Evolutionary conservation across 2,797 vertebrate species (phyloP), one percentile per base, ranked within the genome.

Genomic region (Notolabrus celidotus): DNA sequence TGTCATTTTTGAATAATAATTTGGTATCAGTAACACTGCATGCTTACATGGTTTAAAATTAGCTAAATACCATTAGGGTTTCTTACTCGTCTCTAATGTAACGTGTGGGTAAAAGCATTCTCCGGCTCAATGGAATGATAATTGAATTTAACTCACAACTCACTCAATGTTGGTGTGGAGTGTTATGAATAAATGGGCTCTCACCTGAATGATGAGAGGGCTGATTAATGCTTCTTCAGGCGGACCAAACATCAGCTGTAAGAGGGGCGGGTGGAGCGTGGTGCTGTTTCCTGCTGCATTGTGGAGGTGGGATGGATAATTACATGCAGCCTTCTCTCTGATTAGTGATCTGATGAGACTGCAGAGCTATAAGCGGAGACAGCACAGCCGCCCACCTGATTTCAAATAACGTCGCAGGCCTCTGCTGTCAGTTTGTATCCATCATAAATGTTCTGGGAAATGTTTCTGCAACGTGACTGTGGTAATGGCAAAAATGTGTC

Each of bases 321-420:
- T 76, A 78, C 70, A 50, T 57, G 60, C 31, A 50, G 77, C 59
- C 65, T 51, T 53, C 58, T 77, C 47, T 19, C 63, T 86, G 72
- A 89, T 91, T 83, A 88, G 73, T 69, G 74, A 79, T 79, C 56
- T 86, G 79, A 86, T 78, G 75, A 80, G 73, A 74, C 62, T 58
- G 60, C 72, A 31, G 65, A 20, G 12, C 59, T 29, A n/a, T 27
- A 7, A 63, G 70, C 67, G 70, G 58, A 60, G 63, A 42, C 50
- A 8, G 43, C 75, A 52, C 38, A 33, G 4, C 64, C 74, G 64
- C 52, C 60, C 46, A 66, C 67, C 71, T 76, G 82, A 79, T 88
- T 88, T 85, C 51, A 83, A 77, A 84, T 6, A 42, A 79, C 71
- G 60, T 8, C 0, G 6, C 55, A 63, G 66, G 41, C 66, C 61